Evolutionary conservation across 1,140 invertebrate genomes (phyloP).

Genomic region (Zaprionus davidi): DNA sequence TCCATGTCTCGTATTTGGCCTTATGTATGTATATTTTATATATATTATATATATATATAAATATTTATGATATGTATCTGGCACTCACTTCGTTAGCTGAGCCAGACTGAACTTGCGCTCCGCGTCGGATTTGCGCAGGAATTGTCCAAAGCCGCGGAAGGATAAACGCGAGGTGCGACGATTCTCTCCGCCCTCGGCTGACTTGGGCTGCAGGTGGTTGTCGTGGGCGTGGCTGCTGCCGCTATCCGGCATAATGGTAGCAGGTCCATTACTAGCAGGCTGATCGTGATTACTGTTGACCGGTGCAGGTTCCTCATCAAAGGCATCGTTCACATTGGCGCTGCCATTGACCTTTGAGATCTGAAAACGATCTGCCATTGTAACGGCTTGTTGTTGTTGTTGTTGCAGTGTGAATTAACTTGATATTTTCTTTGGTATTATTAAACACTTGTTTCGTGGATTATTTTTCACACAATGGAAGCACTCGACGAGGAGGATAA

Average conservation of each 20-base stretch:
- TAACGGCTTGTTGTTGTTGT: conserved; percentile 17
- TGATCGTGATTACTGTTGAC: conserved; percentile 29
- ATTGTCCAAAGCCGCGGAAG: conserved; percentile 75
- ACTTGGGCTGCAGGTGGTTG: conserved; percentile 68
- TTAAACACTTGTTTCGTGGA: conserved; percentile 14
- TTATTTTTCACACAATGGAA: conserved; percentile 7
- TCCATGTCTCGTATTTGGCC: neutral
- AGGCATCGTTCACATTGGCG: conserved; percentile 58
- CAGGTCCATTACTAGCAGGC: conserved; percentile 27
- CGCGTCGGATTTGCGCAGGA: conserved; percentile 71
- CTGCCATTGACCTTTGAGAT: conserved; percentile 75
- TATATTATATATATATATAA: neutral
- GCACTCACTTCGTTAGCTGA: conserved; percentile 77
- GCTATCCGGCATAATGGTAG: conserved; percentile 30
- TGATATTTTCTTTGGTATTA: conserved; percentile 6
- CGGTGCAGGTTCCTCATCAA: conserved; percentile 48
- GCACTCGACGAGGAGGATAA: conserved; percentile 22
- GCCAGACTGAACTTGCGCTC: conserved; percentile 81
- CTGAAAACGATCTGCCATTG: conserved; percentile 75
- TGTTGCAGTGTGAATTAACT: neutral
- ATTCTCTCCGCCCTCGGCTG: conserved; percentile 50
- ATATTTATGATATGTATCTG: neutral
- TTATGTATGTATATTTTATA: too few relatives aligned
- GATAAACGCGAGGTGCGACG: conserved; percentile 67
- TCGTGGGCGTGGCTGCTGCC: conserved; percentile 33